Percentiles rank a stretch among this genome's conserved stretches.
phyloP scores from a whole-genome alignment of 1,140 invertebrate genomes.

The Hypsibius dujardini region DNA sequence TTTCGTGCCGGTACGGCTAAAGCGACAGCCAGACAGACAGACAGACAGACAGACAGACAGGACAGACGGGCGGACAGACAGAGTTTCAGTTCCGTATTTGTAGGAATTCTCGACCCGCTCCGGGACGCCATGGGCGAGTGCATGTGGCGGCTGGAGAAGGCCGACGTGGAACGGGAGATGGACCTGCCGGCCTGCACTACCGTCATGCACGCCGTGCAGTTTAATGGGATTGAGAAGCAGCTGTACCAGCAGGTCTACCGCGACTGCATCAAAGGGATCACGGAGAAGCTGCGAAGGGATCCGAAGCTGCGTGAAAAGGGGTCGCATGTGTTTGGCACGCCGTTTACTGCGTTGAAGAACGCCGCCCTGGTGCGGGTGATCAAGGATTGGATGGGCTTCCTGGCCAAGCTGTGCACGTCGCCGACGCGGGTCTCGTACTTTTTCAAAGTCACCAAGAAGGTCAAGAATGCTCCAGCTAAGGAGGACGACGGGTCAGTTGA shows the following conservation, averaged over 20 bases:
- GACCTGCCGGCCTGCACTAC: background rate
- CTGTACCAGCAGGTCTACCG: conserved; percentile 8
- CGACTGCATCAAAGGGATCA: background rate
- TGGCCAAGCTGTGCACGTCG: background rate
- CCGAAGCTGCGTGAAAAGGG: background rate
- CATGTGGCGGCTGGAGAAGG: conserved; percentile 8
- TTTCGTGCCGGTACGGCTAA: background rate
- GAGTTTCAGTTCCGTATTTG: too few relatives aligned
- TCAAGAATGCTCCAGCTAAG: background rate
- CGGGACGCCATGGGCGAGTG: background rate
- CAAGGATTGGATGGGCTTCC: background rate
- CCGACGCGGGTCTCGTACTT: background rate
- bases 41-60: too few relatives aligned
- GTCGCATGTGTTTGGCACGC: background rate
- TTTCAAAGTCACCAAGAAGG: background rate
- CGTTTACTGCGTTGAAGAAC: background rate
- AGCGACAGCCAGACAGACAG: too few relatives aligned
- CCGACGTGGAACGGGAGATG: background rate
- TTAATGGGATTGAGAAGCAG: background rate
- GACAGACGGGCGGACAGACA: too few relatives aligned
- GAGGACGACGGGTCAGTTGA: background rate
- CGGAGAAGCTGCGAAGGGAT: background rate
- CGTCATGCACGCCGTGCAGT: background rate
- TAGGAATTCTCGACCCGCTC: background rate
- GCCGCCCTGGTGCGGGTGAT: background rate